These are phyloP conservation scores for Acleris cristana DNA, from an alignment of 2,888 invertebrate genomes.

Conservation along the genomic window DNA sequence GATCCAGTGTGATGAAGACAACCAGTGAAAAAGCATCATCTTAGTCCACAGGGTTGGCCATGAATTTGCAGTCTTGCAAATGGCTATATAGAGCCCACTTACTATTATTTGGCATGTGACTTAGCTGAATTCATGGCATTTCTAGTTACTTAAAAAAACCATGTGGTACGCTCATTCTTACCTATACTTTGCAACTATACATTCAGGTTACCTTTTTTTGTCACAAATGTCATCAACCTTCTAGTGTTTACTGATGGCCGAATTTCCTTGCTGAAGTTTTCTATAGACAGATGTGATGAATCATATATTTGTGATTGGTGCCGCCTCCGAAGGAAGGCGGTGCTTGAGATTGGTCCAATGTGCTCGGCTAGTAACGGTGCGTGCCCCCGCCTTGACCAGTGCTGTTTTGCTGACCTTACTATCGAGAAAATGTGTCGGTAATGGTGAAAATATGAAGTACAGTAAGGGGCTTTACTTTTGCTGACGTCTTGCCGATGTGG, in stretches of 20 bases:
- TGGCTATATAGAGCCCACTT: too few relatives aligned
- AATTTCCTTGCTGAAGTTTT: slow-evolving; percentile 1
- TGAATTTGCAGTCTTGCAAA: too few relatives aligned
- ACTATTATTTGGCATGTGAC: too few relatives aligned
- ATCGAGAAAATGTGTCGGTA: not conserved
- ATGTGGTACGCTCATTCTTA: too few relatives aligned
- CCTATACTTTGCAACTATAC: too few relatives aligned
- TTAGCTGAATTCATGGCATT: too few relatives aligned
- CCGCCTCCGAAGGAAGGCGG: slow-evolving; percentile 30
- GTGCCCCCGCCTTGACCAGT: slow-evolving; percentile 17
- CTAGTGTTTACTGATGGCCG: not conserved
- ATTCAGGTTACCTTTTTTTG: too few relatives aligned
- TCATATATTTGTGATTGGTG: slow-evolving; percentile 17
- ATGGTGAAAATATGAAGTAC: not conserved
- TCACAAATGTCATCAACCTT: not conserved
- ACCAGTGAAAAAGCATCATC: too few relatives aligned
- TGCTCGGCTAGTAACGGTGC: slow-evolving; percentile 29
- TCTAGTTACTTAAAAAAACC: too few relatives aligned
- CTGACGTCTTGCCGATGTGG: too few relatives aligned
- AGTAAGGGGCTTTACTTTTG: not conserved
- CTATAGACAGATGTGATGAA: slow-evolving; percentile 10
- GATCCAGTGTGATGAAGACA: too few relatives aligned
- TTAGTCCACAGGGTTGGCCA: too few relatives aligned
- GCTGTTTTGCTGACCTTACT: slow-evolving; percentile 1
- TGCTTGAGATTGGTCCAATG: slow-evolving; percentile 17